Conservation (phyloP, 2,797 vertebrate genomes). For the Meriones psammophilus region DNA sequence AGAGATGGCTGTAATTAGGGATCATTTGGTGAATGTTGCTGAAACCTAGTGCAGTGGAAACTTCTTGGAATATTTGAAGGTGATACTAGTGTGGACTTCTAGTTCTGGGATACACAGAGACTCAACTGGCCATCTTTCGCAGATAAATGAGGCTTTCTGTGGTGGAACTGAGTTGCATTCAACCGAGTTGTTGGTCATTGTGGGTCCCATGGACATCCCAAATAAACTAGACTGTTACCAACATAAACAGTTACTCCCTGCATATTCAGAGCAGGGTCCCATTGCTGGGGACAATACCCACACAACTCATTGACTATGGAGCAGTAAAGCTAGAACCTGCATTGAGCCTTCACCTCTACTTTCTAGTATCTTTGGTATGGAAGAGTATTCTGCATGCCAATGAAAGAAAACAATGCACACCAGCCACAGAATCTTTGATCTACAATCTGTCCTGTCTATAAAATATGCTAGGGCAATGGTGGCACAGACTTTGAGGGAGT, state of each 20-base stretch:
- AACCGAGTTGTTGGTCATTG: neutral
- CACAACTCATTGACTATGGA: neutral
- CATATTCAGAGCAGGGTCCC: neutral
- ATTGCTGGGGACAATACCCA: neutral
- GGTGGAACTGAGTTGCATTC: no score
- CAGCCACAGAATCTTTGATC: neutral
- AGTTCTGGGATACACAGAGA: no score
- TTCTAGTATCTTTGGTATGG: neutral
- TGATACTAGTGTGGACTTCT: neutral
- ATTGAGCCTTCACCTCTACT: neutral
- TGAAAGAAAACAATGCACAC: neutral
- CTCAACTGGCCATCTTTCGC: neutral
- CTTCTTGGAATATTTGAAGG: neutral
- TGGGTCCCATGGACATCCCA: neutral
- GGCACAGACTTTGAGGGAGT: neutral
- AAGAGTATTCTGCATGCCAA: neutral
- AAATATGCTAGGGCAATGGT: neutral
- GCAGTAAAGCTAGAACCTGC: neutral
- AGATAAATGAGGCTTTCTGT: neutral
- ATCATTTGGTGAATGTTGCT: neutral
- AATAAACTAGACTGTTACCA: neutral
- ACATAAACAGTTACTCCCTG: neutral
- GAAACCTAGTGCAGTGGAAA: neutral
- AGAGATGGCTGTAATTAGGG: no score
- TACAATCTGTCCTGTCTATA: neutral